These are phyloP conservation scores for Fukomys damarensis DNA, from an alignment of 2,113 vertebrate species.

Conservation along the genomic window DNA sequence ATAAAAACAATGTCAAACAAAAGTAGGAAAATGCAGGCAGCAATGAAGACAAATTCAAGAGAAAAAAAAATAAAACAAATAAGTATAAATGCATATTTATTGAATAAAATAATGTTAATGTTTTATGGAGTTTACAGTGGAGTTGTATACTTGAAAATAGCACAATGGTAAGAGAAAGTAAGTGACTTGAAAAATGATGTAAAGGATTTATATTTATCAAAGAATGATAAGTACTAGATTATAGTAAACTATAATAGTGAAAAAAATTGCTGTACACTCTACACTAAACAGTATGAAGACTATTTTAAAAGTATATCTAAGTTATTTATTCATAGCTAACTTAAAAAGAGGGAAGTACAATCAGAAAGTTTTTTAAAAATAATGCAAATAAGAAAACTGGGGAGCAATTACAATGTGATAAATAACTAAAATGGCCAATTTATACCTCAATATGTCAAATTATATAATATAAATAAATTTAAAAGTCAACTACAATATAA, in stretches of 20 bases:
- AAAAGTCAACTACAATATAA: not conserved
- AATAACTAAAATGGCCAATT: not conserved
- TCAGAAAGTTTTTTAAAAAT: not conserved
- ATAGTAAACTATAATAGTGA: not conserved
- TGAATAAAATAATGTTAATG: not conserved
- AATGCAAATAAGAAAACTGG: not conserved
- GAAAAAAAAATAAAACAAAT: not conserved
- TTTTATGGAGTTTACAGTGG: not conserved
- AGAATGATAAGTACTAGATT: not conserved
- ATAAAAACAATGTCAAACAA: not conserved
- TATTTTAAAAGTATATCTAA: constrained; percentile 9
- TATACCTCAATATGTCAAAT: not conserved
- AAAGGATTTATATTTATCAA: not conserved
- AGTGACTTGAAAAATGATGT: not conserved
- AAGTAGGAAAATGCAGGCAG: not conserved
- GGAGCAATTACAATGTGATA: not conserved
- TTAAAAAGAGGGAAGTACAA: not conserved
- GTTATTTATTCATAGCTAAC: not conserved
- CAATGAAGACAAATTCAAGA: not conserved
- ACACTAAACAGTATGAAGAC: not conserved
- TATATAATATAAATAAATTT: not conserved
- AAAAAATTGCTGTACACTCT: not conserved
- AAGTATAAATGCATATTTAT: not conserved
- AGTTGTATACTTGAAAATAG: not conserved
- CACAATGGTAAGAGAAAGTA: not conserved